Percentiles rank a stretch among this genome's conserved stretches.
phyloP scores from a whole-genome alignment of 2,888 invertebrate genomes.

The Beris morrisii region DNA sequence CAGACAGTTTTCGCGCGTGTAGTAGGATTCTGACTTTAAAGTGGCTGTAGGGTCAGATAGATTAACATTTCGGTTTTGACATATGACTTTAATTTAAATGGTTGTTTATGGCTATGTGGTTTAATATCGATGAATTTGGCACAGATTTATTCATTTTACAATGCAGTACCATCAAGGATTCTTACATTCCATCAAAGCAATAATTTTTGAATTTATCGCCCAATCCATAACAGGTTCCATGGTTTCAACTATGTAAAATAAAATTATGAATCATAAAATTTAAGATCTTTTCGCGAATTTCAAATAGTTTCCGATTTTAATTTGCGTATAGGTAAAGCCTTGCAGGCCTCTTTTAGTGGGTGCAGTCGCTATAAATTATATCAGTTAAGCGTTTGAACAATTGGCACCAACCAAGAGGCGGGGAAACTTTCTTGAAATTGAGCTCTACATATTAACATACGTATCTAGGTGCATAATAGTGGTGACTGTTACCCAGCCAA shows the following conservation, averaged over 20 bases:
- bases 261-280: too few species aligned
- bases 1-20: background rate
- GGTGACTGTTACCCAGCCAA: too few species aligned
- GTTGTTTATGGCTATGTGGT: constrained; percentile 1
- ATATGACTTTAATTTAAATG: constrained; percentile 23
- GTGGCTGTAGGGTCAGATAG: constrained; percentile 23
- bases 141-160: too few species aligned
- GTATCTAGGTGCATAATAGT: too few species aligned
- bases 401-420: background rate
- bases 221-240: too few species aligned
- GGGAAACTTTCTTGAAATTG: too few species aligned
- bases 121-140: background rate
- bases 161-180: too few species aligned
- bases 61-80: constrained; percentile 20
- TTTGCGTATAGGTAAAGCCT: background rate
- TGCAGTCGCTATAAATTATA: constrained; percentile 17
- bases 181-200: too few species aligned
- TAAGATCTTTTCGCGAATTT: too few species aligned
- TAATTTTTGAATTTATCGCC: too few species aligned
- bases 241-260: too few species aligned
- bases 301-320: background rate
- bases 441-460: too few species aligned
- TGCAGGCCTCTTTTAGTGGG: constrained; percentile 8
- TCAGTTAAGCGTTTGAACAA: constrained; percentile 3
- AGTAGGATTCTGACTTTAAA: constrained; percentile 10